Percentiles rank a stretch among this genome's conserved stretches.
phyloP scores from a whole-genome alignment of 2,888 invertebrate genomes.

The Drosophila leonis region DNA sequence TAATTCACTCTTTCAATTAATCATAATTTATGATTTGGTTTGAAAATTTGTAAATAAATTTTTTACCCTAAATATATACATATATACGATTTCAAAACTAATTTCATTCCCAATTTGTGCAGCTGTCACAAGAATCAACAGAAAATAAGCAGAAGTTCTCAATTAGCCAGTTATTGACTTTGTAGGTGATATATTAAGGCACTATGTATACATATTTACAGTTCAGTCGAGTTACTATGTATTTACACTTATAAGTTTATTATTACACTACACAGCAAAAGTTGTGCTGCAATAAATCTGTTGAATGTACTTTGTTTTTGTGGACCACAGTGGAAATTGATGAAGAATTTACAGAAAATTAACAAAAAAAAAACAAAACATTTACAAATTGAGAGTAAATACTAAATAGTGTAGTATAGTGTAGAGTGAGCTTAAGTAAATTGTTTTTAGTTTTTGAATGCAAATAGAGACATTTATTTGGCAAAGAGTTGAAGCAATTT shows the following conservation, averaged over 20 bases:
- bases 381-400: not conserved
- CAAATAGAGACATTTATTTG: conserved; percentile 6
- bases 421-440: not conserved
- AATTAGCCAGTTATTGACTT: conserved; percentile 39
- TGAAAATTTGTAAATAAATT: conserved; percentile 12
- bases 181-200: conserved; percentile 25
- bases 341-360: not conserved
- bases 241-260: conserved; percentile 6
- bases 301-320: not conserved
- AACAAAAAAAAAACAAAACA: not conserved
- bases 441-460: not conserved
- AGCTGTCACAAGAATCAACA: conserved; percentile 10
- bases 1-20: conserved; percentile 29
- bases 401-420: not conserved
- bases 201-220: conserved; percentile 15
- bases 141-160: conserved; percentile 33
- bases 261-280: conserved; percentile 25
- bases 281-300: not conserved
- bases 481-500: not conserved
- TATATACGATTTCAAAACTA: not conserved
- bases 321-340: not conserved
- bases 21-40: conserved; percentile 13
- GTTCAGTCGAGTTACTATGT: not conserved
- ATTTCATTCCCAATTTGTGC: not conserved
- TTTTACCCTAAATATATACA: not conserved